Evolutionary conservation across 2,797 vertebrate species (phyloP), one percentile per base, ranked within the genome.

Genomic region (Podargus strigoides): DNA sequence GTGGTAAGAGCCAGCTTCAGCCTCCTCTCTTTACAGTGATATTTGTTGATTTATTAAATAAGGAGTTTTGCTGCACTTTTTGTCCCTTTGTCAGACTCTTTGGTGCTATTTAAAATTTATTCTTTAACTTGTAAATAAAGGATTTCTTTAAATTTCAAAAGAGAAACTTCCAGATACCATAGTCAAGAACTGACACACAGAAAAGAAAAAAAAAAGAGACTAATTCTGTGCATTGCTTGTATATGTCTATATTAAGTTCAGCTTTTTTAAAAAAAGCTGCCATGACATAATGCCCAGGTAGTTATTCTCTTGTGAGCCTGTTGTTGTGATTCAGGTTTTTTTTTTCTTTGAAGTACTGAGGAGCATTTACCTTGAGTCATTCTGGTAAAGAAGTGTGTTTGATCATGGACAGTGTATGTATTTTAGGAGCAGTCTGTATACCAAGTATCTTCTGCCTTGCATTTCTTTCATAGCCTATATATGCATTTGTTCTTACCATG

Each of bases 1-100:
- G 74, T 95, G 90, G 88, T 42, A 90, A 85, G 63, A 87, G 77
- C 47, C 91, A 91, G 77, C 63, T 79, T 69, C 2, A 3, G 28
- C 80, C 76, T 86, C 62, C 23, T 82, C 70, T 67, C 42, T 46
- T 41, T 42, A 55, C 76, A 41, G 24, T 39, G 67, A 47, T 63
- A 39, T 79, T 83, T 2, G 0, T 28, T 46, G 36, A 20, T 76
- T 62, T 62, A 55, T 84, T 78, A 76, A 91, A 63, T 59, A 59
- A 66, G 69, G 62, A 70, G 37, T n/a, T 73, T 81, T 66, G 20
- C 24, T 68, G 47, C 59, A 44, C 37, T 73, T 92, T n/a, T 44
- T 62, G 19, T 68, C 64, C 10, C 24, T 63, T 50, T 56, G 23
- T 89, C 60, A 67, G 56, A 42, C 9, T 41, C 78, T n/a, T 36